phyloP scores from a whole-genome alignment of 2,888 invertebrate genomes.

The Drosophila helvetica region DNA sequence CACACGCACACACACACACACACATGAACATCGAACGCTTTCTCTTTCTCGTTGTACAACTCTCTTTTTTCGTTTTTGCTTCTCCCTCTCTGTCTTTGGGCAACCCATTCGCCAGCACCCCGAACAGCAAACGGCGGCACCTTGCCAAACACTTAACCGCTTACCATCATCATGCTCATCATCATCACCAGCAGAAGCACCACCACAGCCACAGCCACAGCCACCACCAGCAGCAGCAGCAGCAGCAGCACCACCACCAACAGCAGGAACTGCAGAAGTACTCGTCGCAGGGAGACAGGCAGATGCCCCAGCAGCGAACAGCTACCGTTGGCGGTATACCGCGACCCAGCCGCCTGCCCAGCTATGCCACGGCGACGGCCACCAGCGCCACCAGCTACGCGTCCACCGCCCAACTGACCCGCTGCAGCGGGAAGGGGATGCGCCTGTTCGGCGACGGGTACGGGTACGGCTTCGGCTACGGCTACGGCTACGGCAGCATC shows the following conservation, averaged over 20 bases:
- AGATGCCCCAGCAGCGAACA: constrained; percentile 9
- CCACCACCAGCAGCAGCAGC: constrained; percentile 20
- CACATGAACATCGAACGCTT: constrained; percentile 58
- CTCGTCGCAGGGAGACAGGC: constrained; percentile 1
- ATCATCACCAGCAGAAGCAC: constrained; percentile 51
- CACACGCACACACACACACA: constrained; percentile 40
- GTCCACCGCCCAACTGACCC: constrained; percentile 70
- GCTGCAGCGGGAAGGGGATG: constrained; percentile 45
- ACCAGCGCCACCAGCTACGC: constrained; percentile 73
- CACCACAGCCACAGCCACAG: constrained; percentile 36
- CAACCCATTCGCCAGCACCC: constrained; percentile 78
- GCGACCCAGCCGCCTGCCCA: constrained; percentile 58
- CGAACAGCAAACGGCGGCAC: constrained; percentile 83
- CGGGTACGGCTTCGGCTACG: constrained; percentile 19
- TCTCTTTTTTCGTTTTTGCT: constrained; percentile 69
- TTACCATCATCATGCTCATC: constrained; percentile 67
- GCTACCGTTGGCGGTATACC: constrained; percentile 25
- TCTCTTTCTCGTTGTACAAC: constrained; percentile 78
- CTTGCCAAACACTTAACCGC: constrained; percentile 80
- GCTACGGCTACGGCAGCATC: constrained; percentile 57
- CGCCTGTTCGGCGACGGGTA: constrained; percentile 45
- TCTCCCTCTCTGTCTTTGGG: constrained; percentile 59
- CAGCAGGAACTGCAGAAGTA: constrained; percentile 23
- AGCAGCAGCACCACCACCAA: constrained; percentile 28
- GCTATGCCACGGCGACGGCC: constrained; percentile 72